Percentiles rank a stretch among this genome's conserved stretches.
Evolutionary conservation across 2,797 vertebrate genomes (phyloP).

Genomic region (Takifugu rubripes): DNA sequence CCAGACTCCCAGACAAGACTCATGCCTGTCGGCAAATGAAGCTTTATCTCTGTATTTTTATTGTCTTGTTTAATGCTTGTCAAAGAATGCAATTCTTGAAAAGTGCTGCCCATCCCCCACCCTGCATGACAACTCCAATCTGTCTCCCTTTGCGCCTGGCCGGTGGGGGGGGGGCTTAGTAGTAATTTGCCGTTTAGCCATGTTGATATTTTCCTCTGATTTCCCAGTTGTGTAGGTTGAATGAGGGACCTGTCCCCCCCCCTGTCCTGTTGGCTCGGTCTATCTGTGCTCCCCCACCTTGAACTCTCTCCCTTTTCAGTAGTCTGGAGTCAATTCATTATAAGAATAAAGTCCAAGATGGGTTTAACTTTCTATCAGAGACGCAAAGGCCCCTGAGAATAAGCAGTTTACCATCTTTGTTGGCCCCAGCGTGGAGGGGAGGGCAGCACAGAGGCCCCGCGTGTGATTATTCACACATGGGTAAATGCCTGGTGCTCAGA

Average conservation of each 20-base stretch:
- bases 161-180: slow-evolving; percentile 58
- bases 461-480: slow-evolving; percentile 82
- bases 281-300: slow-evolving; percentile 39
- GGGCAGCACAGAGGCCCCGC: slow-evolving; percentile 67
- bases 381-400: slow-evolving; percentile 70
- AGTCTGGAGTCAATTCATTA: too few species aligned
- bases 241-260: slow-evolving; percentile 28
- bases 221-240: slow-evolving; percentile 69
- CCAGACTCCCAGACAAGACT: slow-evolving; percentile 22
- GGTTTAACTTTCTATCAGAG: slow-evolving; percentile 65
- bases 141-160: slow-evolving; percentile 51
- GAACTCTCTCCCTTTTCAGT: neutral
- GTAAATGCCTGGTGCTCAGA: slow-evolving; percentile 63
- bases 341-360: neutral
- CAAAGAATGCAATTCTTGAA: slow-evolving; percentile 55
- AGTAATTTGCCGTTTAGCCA: slow-evolving; percentile 69
- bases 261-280: slow-evolving; percentile 27
- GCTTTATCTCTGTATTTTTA: slow-evolving; percentile 53
- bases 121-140: slow-evolving; percentile 64
- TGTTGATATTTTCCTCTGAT: slow-evolving; percentile 69
- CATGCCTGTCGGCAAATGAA: slow-evolving; percentile 44
- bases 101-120: slow-evolving; percentile 48
- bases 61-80: slow-evolving; percentile 69
- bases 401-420: slow-evolving; percentile 67
- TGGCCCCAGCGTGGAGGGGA: slow-evolving; percentile 63